A percentile compares a stretch with the other conserved stretches of the same genome.
These are phyloP conservation scores for Coelogynopora nodosa DNA, from an alignment of 2,888 invertebrate species.

Conservation along the genomic window DNA sequence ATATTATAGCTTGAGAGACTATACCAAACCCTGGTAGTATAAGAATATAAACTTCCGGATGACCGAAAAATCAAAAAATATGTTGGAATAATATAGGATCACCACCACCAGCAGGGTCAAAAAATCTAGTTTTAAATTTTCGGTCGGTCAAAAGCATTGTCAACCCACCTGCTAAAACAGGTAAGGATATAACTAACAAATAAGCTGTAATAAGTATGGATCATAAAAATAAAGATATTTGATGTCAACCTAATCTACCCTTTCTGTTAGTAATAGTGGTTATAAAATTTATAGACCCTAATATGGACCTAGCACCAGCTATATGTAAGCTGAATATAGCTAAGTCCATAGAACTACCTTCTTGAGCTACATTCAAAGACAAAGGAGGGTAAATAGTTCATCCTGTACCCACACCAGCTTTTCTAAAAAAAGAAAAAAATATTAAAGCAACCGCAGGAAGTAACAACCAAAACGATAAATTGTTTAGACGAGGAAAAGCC, in stretches of 20 bases:
- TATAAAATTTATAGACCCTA: constrained; percentile 77
- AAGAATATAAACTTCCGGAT: constrained; percentile 81
- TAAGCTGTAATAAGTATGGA: constrained; percentile 70
- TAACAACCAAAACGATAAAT: constrained; percentile 77
- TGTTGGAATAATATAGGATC: constrained; percentile 78
- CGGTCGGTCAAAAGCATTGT: constrained; percentile 76
- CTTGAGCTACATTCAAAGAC: constrained; percentile 66
- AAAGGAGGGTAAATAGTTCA: constrained; percentile 76
- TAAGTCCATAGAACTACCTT: constrained; percentile 72
- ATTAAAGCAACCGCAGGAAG: constrained; percentile 70
- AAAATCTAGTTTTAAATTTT: constrained; percentile 76
- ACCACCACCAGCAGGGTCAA: constrained; percentile 72
- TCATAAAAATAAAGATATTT: constrained; percentile 73
- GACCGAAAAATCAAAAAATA: constrained; percentile 82
- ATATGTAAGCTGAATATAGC: constrained; percentile 74
- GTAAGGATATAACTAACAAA: constrained; percentile 68
- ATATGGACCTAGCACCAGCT: constrained; percentile 69
- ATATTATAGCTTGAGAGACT: constrained; percentile 74
- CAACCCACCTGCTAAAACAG: constrained; percentile 75
- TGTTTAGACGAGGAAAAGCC: constrained; percentile 78
- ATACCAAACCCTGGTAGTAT: constrained; percentile 78
- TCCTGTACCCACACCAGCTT: constrained; percentile 73
- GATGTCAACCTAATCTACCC: constrained; percentile 67
- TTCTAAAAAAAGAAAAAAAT: constrained; percentile 68
- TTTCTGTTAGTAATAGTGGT: constrained; percentile 69